Base-by-base conservation (phyloP, 2,113 vertebrate genomes). In the Buteo buteo region DNA sequence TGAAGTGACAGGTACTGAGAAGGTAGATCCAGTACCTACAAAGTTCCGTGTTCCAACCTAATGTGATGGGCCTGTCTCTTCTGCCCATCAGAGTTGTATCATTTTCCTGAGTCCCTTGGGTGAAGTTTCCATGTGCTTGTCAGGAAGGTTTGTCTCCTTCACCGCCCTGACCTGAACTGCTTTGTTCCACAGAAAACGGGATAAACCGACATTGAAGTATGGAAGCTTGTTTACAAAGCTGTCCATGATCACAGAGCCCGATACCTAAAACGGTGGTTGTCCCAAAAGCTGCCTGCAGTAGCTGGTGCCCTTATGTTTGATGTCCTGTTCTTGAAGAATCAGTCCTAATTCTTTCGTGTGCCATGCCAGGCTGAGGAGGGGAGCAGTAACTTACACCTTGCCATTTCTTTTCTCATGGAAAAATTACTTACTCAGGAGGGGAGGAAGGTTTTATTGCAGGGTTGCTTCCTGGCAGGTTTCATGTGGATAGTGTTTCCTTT, bases 161-260 rank as follows among this genome's bases (percentile, higher is more conserved):
- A 11, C 58, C 0, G 0, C 16, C 34, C 45, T 18, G 17, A 25
- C 29, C 21, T 73, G 77, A 61, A 36, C 54, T 64, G 18, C 38
- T 72, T 47, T 67, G 12, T 88, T 83, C 44, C 6, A 6, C 3
- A 3, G 24, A 52, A 92, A 65, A 42, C 4, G 2, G 31, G 26
- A 44, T 78, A 57, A 81, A 36, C 45, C 1, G 17, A 59, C 50
- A 38, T 54, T 3, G 2, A n/a, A 13, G 45, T 66, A 22, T 49
- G 61, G 82, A 38, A 55, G 54, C 22, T 86, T 57, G 20, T 59
- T 95, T 59, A 38, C 1, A 0, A 16, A 92, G 66, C 52, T 77
- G 16, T 50, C 50, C 1, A 0, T 57, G 54, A 57, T 82, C 45
- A 59, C 38, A 96, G 52, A 82, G 34, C 62, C 62, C 2, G 3